Conservation (phyloP, 2,888 invertebrate species). For the Caenorhabditis doughertyi region DNA sequence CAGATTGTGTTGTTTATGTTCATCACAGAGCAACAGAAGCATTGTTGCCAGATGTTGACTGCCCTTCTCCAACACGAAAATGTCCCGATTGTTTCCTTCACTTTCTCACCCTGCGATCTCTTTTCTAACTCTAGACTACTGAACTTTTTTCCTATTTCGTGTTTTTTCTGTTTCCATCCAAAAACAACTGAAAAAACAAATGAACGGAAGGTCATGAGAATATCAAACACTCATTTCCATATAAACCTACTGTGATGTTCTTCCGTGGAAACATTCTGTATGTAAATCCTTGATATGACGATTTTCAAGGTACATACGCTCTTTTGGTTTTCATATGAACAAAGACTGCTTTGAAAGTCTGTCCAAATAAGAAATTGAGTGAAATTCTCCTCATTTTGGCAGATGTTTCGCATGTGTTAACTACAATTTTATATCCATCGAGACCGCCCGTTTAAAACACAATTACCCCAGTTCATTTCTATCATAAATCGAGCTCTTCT, state of each 20-base stretch:
- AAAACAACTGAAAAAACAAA: constrained; percentile 21
- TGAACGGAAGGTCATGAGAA: constrained; percentile 39
- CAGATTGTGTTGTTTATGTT: constrained; percentile 42
- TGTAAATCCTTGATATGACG: constrained; percentile 20
- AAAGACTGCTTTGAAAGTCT: not conserved
- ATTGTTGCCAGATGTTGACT: constrained; percentile 48
- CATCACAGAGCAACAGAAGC: constrained; percentile 36
- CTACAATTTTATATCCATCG: constrained; percentile 27
- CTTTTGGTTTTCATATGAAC: constrained; percentile 8
- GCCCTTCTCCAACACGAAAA: constrained; percentile 8
- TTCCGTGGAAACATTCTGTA: constrained; percentile 2
- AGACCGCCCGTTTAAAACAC: constrained; percentile 7
- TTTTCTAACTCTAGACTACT: not conserved
- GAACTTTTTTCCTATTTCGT: not conserved
- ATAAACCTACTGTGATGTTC: constrained; percentile 4
- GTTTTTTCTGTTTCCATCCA: constrained; percentile 15
- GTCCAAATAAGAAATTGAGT: not conserved
- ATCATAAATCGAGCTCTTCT: constrained; percentile 24
- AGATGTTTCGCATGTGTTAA: constrained; percentile 43
- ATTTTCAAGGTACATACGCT: constrained; percentile 1
- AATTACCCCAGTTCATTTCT: constrained; percentile 20
- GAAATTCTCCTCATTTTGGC: not conserved
- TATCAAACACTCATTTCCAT: constrained; percentile 37
- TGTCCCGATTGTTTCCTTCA: constrained; percentile 30
- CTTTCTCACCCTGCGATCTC: constrained; percentile 41